Conservation (phyloP, 2,113 vertebrate species). For the Anguilla japonica region DNA sequence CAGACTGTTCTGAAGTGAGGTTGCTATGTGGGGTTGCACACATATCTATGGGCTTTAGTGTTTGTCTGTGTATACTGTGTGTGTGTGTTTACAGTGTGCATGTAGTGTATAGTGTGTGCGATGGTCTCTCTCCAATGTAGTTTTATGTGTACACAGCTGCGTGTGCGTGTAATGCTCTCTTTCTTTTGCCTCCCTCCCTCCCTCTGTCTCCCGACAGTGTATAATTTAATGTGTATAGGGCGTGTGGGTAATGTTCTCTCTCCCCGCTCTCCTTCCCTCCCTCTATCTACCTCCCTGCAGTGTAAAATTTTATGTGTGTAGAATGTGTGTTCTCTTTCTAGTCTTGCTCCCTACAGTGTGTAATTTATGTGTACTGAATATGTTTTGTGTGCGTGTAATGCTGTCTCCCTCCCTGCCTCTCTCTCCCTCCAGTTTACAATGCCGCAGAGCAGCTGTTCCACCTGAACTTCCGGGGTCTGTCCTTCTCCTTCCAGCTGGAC, state of each 20-base stretch:
- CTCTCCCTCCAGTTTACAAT: conserved; percentile 83
- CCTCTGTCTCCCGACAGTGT: too few relatives aligned
- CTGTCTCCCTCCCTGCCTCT: background rate
- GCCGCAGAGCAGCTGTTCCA: conserved; percentile 97
- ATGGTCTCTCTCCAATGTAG: too few relatives aligned
- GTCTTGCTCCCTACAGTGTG: background rate
- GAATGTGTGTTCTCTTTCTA: too few relatives aligned
- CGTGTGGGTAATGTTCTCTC: too few relatives aligned
- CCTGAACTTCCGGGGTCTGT: conserved; percentile 97
- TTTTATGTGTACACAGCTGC: too few relatives aligned
- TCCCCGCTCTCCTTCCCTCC: too few relatives aligned
- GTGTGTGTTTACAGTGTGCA: background rate
- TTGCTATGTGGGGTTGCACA: background rate
- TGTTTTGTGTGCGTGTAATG: background rate
- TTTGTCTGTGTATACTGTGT: background rate
- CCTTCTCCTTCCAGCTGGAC: conserved; percentile 98
- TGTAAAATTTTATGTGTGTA: too few relatives aligned
- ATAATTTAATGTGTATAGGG: too few relatives aligned
- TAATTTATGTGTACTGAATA: too few relatives aligned
- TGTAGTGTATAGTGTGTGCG: background rate
- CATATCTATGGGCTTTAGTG: background rate
- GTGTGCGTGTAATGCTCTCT: too few relatives aligned
- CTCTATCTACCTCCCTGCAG: too few relatives aligned
- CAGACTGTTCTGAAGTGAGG: background rate
- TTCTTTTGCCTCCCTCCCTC: too few relatives aligned